phyloP scores from a whole-genome alignment of 2,113 vertebrate species.

The Psephotus haematonotus region DNA sequence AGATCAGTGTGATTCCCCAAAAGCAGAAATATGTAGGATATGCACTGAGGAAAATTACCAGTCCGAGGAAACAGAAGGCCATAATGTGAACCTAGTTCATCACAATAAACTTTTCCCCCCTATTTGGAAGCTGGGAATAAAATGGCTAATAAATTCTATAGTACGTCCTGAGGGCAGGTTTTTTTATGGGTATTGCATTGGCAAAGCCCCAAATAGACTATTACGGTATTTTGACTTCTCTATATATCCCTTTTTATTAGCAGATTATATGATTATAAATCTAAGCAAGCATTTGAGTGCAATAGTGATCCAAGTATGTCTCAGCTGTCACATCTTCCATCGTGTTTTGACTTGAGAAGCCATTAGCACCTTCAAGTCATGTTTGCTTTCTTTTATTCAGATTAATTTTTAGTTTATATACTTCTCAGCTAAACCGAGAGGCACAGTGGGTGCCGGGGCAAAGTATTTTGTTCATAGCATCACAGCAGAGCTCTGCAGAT shows the following conservation, averaged over 20 bases:
- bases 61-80: constrained; percentile 42
- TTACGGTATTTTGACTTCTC: constrained; percentile 33
- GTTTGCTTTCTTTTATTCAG: constrained; percentile 22
- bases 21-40: constrained; percentile 47
- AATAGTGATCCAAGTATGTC: background rate
- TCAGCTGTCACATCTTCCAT: background rate
- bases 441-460: background rate
- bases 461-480: background rate
- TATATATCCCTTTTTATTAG: constrained; percentile 60
- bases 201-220: constrained; percentile 23
- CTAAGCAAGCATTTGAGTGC: background rate
- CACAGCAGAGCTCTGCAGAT: background rate
- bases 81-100: constrained; percentile 47
- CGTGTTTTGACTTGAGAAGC: constrained; percentile 20
- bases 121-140: constrained; percentile 15
- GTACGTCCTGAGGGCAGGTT: constrained; percentile 28
- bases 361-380: constrained; percentile 36
- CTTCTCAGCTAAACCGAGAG: background rate
- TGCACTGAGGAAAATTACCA: constrained; percentile 30
- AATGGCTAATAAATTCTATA: constrained; percentile 50
- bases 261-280: constrained; percentile 55
- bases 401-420: constrained; percentile 12
- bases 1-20: constrained; percentile 27
- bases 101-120: constrained; percentile 27
- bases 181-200: constrained; percentile 44